Evolutionary conservation across 2,797 vertebrate species (phyloP).

Genomic region (Threskiornis aethiopicus): DNA sequence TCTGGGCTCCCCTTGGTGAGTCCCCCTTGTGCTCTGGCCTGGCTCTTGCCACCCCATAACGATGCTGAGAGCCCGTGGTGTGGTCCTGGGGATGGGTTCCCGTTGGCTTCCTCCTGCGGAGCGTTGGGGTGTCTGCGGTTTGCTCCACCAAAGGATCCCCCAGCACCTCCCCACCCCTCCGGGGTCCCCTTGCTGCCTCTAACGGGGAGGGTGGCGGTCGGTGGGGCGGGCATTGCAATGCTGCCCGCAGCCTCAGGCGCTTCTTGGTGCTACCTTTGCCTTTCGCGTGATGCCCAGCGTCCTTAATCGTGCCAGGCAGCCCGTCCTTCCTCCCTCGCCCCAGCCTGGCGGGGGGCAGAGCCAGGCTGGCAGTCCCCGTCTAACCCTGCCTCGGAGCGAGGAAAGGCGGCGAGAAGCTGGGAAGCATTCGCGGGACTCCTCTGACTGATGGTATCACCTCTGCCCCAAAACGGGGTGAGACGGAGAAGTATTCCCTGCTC

Average conservation of each 20-base stretch:
- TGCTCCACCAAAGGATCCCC: not conserved
- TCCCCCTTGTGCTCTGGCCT: not conserved
- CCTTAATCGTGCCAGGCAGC: conserved; percentile 15
- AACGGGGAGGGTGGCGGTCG: accelerated
- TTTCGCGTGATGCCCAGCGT: not conserved
- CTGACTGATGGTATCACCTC: not conserved
- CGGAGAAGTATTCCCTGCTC: not conserved
- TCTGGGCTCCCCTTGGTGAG: not conserved
- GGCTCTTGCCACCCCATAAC: not conserved
- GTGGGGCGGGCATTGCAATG: not conserved
- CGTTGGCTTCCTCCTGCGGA: not conserved
- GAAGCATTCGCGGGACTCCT: not conserved
- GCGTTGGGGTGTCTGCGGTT: not conserved
- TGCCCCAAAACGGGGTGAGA: not conserved
- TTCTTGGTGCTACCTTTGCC: conserved; percentile 61
- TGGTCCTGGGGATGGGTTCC: not conserved
- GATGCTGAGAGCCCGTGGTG: not conserved
- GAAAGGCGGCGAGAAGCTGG: not conserved
- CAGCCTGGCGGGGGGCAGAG: not conserved
- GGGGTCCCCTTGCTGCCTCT: not conserved
- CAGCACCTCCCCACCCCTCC: not conserved
- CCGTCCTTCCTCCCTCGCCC: not conserved
- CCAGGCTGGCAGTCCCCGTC: accelerated
- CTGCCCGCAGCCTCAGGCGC: not conserved
- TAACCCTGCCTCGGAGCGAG: not conserved